Conservation (phyloP, 2,113 vertebrate genomes). For the Hyperopisus bebe region DNA sequence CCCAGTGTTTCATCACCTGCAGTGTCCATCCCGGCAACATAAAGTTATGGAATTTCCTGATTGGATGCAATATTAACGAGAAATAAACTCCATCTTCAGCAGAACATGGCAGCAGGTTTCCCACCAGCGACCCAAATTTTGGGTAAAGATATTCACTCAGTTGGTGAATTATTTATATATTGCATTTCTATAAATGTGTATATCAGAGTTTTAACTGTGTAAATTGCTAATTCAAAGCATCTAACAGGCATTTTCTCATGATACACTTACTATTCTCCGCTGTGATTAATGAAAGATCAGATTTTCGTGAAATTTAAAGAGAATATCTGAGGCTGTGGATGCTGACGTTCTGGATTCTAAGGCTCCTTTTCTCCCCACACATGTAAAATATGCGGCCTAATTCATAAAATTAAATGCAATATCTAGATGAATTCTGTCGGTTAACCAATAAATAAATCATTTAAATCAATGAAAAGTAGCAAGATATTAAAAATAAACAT, state of each 20-base stretch:
- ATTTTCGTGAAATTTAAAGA: not conserved
- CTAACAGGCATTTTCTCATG: not conserved
- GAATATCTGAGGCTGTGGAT: not conserved
- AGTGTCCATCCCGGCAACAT: not conserved
- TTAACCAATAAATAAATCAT: not conserved
- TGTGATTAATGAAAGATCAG: not conserved
- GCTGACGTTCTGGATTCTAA: not conserved
- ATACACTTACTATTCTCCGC: not conserved
- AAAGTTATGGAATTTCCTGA: not conserved
- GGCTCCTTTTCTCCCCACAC: not conserved
- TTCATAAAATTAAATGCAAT: not conserved
- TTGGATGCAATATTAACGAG: not conserved
- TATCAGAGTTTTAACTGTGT: not conserved
- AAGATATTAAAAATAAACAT: not conserved
- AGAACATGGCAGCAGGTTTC: not conserved
- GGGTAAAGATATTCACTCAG: not conserved
- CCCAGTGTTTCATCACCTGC: not conserved
- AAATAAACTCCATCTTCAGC: not conserved
- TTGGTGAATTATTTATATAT: not conserved
- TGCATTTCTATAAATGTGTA: not conserved
- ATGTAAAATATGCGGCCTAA: not conserved
- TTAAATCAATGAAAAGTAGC: not conserved
- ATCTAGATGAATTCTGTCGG: not conserved
- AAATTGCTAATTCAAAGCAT: not conserved
- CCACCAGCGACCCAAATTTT: not conserved